phyloP scores from a whole-genome alignment of 2,888 invertebrate species.

The Meiosimyza platycephala region DNA sequence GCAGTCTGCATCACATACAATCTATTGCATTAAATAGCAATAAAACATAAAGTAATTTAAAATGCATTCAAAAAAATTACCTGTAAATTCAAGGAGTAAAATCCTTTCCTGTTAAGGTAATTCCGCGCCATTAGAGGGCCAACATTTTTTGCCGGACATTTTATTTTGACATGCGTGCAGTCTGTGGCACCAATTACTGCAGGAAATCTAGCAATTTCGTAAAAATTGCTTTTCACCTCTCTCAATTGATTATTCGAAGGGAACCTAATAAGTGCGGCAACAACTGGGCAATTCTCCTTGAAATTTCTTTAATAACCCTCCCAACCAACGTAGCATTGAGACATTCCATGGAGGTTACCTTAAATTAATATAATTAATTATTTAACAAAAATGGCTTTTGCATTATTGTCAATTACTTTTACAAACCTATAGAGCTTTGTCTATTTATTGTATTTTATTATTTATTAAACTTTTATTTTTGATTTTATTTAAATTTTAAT shows the following conservation, averaged over 20 bases:
- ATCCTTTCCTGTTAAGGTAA: constrained; percentile 35
- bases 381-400: background rate
- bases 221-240: constrained; percentile 23
- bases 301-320: constrained; percentile 14
- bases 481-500: no score
- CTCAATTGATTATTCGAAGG: constrained; percentile 19
- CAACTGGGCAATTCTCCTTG: constrained; percentile 26
- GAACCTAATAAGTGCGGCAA: constrained; percentile 13
- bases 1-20: constrained; percentile 38
- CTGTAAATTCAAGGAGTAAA: constrained; percentile 37
- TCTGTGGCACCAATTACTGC: constrained; percentile 36
- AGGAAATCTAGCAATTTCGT: constrained; percentile 21
- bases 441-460: no score
- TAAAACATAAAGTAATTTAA: background rate
- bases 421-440: constrained; percentile 6
- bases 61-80: background rate
- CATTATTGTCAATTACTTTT: background rate
- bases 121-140: constrained; percentile 33
- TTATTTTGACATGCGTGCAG: constrained; percentile 36
- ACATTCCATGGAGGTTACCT: constrained; percentile 26
- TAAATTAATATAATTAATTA: background rate
- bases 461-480: no score
- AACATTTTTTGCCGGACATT: constrained; percentile 36
- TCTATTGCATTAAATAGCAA: constrained; percentile 15
- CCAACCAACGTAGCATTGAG: constrained; percentile 17